Percentiles rank a stretch among this genome's conserved stretches.
Conservation (phyloP, 2,888 invertebrate genomes). For the Nymphalis urticae region DNA sequence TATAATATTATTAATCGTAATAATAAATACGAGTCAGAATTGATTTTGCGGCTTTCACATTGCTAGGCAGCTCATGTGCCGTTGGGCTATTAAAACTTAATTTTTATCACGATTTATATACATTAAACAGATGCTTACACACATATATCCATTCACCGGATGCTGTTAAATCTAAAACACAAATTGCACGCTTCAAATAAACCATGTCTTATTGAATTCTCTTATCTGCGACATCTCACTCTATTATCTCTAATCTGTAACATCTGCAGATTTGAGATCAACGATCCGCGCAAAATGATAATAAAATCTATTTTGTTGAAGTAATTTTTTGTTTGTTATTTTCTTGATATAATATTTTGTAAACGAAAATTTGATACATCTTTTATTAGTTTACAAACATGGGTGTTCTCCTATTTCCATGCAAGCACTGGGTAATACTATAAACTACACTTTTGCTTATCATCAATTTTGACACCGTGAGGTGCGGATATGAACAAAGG, state of each 20-base stretch:
- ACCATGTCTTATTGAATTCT: slow-evolving; percentile 19
- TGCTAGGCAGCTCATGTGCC: too few relatives aligned
- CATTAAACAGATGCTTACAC: slow-evolving; percentile 1
- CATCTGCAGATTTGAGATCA: slow-evolving; percentile 5
- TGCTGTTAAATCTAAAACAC: slow-evolving; percentile 17
- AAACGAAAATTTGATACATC: background rate
- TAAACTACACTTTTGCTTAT: too few relatives aligned
- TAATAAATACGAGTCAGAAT: too few relatives aligned
- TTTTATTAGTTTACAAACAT: background rate
- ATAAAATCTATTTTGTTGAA: background rate
- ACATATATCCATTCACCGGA: slow-evolving; percentile 22
- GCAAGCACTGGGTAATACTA: too few relatives aligned
- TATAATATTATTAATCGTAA: too few relatives aligned
- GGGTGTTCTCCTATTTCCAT: background rate
- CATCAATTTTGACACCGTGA: too few relatives aligned
- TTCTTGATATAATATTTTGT: background rate
- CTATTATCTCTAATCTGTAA: slow-evolving; percentile 7
- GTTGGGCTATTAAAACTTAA: background rate
- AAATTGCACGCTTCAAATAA: slow-evolving; percentile 13
- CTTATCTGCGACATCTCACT: slow-evolving; percentile 10
- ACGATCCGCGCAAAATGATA: background rate
- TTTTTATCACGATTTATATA: background rate
- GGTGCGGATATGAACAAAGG: too few relatives aligned
- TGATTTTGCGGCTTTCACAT: too few relatives aligned
- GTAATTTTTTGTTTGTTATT: slow-evolving; percentile 5